Base-by-base conservation (phyloP, 2,888 invertebrate species). In the Poecilus cupreus region DNA sequence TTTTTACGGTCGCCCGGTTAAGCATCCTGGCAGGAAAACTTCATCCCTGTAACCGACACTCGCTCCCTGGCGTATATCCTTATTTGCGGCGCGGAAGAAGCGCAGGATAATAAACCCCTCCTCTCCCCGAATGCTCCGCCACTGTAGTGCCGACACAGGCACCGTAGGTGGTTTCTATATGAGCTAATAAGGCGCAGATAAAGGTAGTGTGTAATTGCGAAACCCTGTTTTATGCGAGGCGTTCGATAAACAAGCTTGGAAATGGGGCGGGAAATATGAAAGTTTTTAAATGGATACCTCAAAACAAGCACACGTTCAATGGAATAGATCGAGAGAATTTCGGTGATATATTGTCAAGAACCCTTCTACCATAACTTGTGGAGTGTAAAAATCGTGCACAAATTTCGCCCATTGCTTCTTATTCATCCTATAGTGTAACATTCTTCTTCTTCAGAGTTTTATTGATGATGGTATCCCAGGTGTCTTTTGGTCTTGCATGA, bases 191-290 rank as follows among this genome's bases (percentile, higher is more conserved):
- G 82, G 83, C 82, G 80, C 78, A 84, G 83, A 81, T 82, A 83
- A 83, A 83, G 81, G 83, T 39, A 80, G 80, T 79, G 81, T 83
- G 84, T 84, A 84, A 84, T 84, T 84, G 83, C 83, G 78, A 84
- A 84, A 84, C 82, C 83, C 82, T 83, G 84, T 84, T 84, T 84
- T 82, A 84, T 84, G 83, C 57, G 57, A 6, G 64, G 49, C 43
- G 76, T 18, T 70, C 72, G 22, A 74, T 74, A 46, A 49, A 60
- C 16, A 3, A 16, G 49, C 4, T 16, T 49, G 32, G 8, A 3
- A 32, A 32, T 32, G 32, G 32, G 2, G 2, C 8, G 8, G 32
- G 32, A 8, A 32, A 32, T 32, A 32, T 32, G 32, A 32, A 1
- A 32, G n/a, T n/a, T n/a, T n/a, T n/a, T n/a, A n/a, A n/a, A n/a